Evolutionary conservation across 2,797 vertebrate genomes (phyloP).

Genomic region (Pseudopleuronectes americanus): DNA sequence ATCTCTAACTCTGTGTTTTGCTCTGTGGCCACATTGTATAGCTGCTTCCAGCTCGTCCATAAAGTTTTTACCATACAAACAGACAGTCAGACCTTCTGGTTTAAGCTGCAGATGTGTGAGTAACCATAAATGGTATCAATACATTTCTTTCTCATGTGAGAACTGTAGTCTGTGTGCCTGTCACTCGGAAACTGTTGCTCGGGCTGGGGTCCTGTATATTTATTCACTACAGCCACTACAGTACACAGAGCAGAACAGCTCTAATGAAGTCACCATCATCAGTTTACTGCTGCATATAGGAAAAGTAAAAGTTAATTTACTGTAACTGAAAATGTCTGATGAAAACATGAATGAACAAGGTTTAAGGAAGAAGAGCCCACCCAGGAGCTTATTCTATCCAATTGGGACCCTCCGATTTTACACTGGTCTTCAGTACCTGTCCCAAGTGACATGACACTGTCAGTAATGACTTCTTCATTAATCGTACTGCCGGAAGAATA

Average conservation of each 20-base stretch:
- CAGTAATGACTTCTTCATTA: neutral
- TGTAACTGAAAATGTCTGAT: neutral
- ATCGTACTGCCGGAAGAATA: neutral
- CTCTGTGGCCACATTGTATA: too few relatives aligned
- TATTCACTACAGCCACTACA: neutral
- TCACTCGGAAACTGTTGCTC: too few relatives aligned
- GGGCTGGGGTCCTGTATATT: too few relatives aligned
- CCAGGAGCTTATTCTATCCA: neutral
- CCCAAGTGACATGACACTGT: neutral
- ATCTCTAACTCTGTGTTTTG: too few relatives aligned
- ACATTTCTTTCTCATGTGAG: neutral
- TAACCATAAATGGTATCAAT: too few relatives aligned
- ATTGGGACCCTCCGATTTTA: neutral
- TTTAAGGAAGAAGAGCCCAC: neutral
- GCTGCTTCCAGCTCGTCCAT: too few relatives aligned
- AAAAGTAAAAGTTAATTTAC: too few relatives aligned
- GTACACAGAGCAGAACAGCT: neutral
- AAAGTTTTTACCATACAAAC: too few relatives aligned
- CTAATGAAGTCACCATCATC: slow-evolving; percentile 7
- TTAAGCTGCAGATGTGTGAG: too few relatives aligned
- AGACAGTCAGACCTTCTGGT: too few relatives aligned
- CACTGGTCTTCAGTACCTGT: neutral
- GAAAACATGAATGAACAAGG: neutral
- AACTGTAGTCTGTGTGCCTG: too few relatives aligned
- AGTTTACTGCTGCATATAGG: neutral